phyloP scores from a whole-genome alignment of 2,888 invertebrate genomes.

The Rotaria socialis region DNA sequence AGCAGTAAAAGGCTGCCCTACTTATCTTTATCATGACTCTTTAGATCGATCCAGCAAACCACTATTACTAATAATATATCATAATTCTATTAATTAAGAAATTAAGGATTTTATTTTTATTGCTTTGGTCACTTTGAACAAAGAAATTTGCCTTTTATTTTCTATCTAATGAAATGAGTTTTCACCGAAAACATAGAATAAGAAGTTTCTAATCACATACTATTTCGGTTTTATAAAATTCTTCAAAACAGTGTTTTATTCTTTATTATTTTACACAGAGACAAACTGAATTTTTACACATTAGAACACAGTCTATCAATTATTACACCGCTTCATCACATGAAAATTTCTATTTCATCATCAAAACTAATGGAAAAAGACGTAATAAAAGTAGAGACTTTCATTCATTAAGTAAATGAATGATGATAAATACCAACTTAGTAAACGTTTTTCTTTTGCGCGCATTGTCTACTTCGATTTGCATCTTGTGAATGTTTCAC shows the following conservation, averaged over 20 bases:
- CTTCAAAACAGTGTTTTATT: background rate
- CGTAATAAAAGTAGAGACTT: background rate
- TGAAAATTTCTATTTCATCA: background rate
- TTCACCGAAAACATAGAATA: no score
- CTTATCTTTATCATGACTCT: no score
- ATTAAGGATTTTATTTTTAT: background rate
- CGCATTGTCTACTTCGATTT: background rate
- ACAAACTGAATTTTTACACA: background rate
- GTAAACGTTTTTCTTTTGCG: background rate
- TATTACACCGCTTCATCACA: background rate
- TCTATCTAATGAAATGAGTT: background rate
- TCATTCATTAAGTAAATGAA: background rate
- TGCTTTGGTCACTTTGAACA: background rate
- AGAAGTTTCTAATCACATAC: background rate
- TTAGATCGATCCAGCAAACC: no score
- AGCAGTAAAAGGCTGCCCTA: no score
- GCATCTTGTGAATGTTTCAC: background rate
- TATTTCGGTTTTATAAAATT: background rate
- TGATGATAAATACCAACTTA: background rate
- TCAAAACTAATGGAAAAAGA: background rate
- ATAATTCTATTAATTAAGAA: background rate
- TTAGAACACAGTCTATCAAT: background rate
- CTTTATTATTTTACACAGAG: background rate
- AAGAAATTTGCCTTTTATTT: background rate
- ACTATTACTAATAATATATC: background rate